Percentiles rank a stretch among this genome's conserved stretches.
These are phyloP conservation scores for Tuberolachnus salignus DNA, from an alignment of 2,888 invertebrate species.

Conservation along the genomic window DNA sequence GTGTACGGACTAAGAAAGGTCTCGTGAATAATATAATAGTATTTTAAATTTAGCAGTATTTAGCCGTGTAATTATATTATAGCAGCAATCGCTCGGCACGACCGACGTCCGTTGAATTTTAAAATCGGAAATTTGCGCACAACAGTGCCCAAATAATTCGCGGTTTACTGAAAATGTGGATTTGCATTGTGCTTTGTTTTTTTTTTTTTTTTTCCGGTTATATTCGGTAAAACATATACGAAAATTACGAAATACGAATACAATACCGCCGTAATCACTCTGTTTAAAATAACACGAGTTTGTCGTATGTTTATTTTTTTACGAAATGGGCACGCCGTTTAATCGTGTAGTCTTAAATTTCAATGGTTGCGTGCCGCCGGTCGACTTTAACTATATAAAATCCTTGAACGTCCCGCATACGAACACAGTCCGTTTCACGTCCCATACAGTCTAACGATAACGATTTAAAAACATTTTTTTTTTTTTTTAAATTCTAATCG, in stretches of 20 bases:
- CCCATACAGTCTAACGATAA: not conserved
- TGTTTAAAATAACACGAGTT: not conserved
- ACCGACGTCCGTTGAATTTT: not conserved
- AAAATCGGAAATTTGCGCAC: not conserved
- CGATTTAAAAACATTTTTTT: too few relatives aligned
- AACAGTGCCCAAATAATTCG: not conserved
- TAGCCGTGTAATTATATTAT: too few relatives aligned
- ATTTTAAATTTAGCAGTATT: not conserved
- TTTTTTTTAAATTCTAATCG: too few relatives aligned
- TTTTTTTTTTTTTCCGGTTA: too few relatives aligned
- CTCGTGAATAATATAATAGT: too few relatives aligned
- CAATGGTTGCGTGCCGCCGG: constrained; percentile 21
- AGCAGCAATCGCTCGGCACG: too few relatives aligned
- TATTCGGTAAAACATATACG: not conserved
- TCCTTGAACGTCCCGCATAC: constrained; percentile 32
- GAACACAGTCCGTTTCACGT: not conserved
- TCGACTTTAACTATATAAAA: not conserved
- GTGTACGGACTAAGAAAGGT: not conserved
- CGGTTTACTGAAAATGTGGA: not conserved
- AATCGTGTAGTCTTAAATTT: constrained; percentile 13
- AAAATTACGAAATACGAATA: not conserved
- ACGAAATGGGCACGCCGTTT: not conserved
- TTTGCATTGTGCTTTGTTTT: too few relatives aligned
- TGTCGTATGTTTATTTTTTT: not conserved
- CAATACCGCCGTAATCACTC: not conserved